Percentiles rank a stretch among this genome's conserved stretches.
phyloP scores from a whole-genome alignment of 1,140 invertebrate genomes.

The Neodiprion virginianus region DNA sequence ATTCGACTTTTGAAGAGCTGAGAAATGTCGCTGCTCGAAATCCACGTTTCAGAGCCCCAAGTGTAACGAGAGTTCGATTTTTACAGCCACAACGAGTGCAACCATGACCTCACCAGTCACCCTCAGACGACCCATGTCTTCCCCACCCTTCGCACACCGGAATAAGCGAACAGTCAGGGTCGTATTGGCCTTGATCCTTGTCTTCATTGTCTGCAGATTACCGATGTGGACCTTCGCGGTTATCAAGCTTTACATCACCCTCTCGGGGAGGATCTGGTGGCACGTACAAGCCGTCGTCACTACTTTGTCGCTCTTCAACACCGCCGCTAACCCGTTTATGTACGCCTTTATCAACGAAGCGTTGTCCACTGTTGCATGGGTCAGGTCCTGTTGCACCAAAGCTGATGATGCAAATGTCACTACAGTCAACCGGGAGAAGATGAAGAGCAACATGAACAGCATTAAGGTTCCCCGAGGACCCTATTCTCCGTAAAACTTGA shows the following conservation, averaged over 20 bases:
- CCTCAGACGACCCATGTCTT: slow-evolving; percentile 25
- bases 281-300: slow-evolving; percentile 59
- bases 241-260: slow-evolving; percentile 50
- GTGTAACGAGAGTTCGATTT: background rate
- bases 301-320: slow-evolving; percentile 59
- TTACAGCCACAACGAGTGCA: background rate
- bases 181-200: slow-evolving; percentile 61
- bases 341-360: slow-evolving; percentile 65
- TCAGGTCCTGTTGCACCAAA: slow-evolving; percentile 15
- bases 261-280: slow-evolving; percentile 49
- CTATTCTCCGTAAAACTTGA: slow-evolving; percentile 18
- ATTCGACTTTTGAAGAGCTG: slow-evolving; percentile 2
- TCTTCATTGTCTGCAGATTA: slow-evolving; percentile 61
- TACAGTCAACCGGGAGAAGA: background rate
- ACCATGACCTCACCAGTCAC: background rate
- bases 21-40: slow-evolving; percentile 8
- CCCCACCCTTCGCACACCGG: slow-evolving; percentile 42
- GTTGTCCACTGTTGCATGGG: slow-evolving; percentile 38
- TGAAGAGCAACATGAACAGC: slow-evolving; percentile 13
- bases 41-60: background rate
- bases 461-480: slow-evolving; percentile 29
- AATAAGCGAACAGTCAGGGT: slow-evolving; percentile 64
- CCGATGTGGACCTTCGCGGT: slow-evolving; percentile 63
- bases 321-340: slow-evolving; percentile 64
- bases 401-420: background rate